phyloP scores from a whole-genome alignment of 2,113 vertebrate genomes.

The Xyliphius kryptos region DNA sequence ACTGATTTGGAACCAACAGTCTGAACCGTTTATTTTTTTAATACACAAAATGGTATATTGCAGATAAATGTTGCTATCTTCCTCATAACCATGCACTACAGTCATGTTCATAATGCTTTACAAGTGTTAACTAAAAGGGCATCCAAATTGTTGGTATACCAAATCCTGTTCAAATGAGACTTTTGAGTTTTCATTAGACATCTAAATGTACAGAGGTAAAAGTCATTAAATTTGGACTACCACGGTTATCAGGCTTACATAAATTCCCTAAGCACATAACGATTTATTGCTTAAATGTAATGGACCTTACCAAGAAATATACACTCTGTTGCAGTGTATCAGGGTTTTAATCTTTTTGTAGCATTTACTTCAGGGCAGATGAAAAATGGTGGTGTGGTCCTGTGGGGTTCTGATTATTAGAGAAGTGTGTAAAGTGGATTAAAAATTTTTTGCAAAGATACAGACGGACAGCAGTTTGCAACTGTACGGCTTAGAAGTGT shows the following conservation, averaged over 20 bases:
- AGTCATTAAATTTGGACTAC: slow-evolving; percentile 40
- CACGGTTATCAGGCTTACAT: background rate
- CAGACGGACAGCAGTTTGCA: too few relatives aligned
- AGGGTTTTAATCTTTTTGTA: background rate
- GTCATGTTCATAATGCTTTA: slow-evolving; percentile 13
- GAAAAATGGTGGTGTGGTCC: background rate
- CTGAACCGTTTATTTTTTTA: slow-evolving; percentile 11
- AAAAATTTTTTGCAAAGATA: too few relatives aligned
- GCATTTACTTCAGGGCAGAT: background rate
- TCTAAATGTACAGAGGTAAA: slow-evolving; percentile 32
- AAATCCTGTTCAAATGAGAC: slow-evolving; percentile 28
- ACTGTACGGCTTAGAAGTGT: too few relatives aligned
- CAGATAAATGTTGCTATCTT: slow-evolving; percentile 15
- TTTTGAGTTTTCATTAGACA: slow-evolving; percentile 32
- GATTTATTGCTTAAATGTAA: background rate
- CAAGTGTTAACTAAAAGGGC: background rate
- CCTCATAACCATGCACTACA: slow-evolving; percentile 8
- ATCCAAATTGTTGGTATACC: slow-evolving; percentile 3
- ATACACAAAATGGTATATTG: slow-evolving; percentile 4
- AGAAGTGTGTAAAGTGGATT: too few relatives aligned
- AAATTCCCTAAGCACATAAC: background rate
- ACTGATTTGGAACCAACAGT: slow-evolving; percentile 18
- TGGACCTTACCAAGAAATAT: background rate
- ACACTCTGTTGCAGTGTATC: background rate
- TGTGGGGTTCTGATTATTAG: too few relatives aligned